Conservation (phyloP, 2,797 vertebrate species). For the Oryzias sinensis region DNA sequence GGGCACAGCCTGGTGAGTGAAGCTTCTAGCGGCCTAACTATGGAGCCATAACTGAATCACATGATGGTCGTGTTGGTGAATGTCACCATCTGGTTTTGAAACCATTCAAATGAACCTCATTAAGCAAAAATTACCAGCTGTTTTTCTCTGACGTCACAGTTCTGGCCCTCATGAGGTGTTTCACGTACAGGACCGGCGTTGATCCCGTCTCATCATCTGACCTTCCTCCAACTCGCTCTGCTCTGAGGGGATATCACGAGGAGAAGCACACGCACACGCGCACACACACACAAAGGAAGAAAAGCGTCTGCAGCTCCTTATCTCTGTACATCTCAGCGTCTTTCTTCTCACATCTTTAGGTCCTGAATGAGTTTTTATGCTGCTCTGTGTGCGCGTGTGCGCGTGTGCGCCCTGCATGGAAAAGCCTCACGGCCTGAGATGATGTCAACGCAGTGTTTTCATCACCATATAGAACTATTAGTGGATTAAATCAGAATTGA, state of each 20-base stretch:
- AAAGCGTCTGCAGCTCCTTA: slow-evolving; percentile 40
- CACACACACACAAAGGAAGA: slow-evolving; percentile 19
- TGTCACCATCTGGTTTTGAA: slow-evolving; percentile 4
- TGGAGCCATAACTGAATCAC: slow-evolving; percentile 19
- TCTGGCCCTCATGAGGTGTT: slow-evolving; percentile 58
- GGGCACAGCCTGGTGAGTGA: too few relatives aligned
- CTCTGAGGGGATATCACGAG: slow-evolving; percentile 64
- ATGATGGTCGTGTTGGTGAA: slow-evolving; percentile 40
- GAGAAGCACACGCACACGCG: slow-evolving; percentile 27
- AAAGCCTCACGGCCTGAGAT: slow-evolving; percentile 3
- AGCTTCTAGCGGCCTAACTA: too few relatives aligned
- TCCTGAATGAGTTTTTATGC: slow-evolving; percentile 32
- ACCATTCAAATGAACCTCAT: slow-evolving; percentile 22
- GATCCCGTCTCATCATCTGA: slow-evolving; percentile 71
- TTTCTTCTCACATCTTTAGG: slow-evolving; percentile 24
- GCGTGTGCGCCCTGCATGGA: slow-evolving; percentile 34
- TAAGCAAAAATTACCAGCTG: slow-evolving; percentile 33
- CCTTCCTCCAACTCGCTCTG: slow-evolving; percentile 43
- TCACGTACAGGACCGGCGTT: slow-evolving; percentile 49
- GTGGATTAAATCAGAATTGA: too few relatives aligned
- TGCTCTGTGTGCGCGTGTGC: neutral
- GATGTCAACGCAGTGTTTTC: neutral
- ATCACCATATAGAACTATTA: neutral
- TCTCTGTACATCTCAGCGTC: slow-evolving; percentile 26
- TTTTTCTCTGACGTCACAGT: slow-evolving; percentile 44